These are phyloP conservation scores for Melinaea menophilus DNA, from an alignment of 2,888 invertebrate species.

Conservation along the genomic window DNA sequence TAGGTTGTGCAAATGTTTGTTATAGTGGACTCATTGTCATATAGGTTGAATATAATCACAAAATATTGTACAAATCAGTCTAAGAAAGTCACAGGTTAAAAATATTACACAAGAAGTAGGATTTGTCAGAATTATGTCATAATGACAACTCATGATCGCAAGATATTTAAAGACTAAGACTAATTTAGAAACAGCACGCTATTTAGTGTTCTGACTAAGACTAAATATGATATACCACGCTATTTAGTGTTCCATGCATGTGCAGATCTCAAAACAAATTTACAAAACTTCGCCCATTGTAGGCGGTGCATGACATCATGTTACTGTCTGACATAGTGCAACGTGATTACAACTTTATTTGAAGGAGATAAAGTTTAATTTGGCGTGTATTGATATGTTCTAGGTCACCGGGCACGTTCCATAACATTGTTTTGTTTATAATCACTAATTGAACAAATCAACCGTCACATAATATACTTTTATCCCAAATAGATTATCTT, in stretches of 20 bases:
- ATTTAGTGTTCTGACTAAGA: not conserved
- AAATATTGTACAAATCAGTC: not conserved
- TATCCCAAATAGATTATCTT: too few relatives aligned
- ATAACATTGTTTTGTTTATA: conserved; percentile 29
- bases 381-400: conserved; percentile 45
- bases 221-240: not conserved
- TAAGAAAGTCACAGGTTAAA: too few relatives aligned
- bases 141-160: too few relatives aligned
- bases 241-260: conserved; percentile 7
- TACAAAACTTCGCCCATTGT: conserved; percentile 37
- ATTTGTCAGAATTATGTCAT: too few relatives aligned
- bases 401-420: conserved; percentile 57
- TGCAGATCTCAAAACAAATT: conserved; percentile 25
- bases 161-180: too few relatives aligned
- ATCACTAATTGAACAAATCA: conserved; percentile 24
- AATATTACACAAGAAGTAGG: too few relatives aligned
- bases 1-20: not conserved
- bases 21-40: not conserved
- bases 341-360: conserved; percentile 20
- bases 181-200: not conserved
- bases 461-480: conserved; percentile 11
- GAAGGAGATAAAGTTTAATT: conserved; percentile 14
- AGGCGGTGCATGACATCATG: conserved; percentile 64
- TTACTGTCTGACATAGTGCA: conserved; percentile 34
- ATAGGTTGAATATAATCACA: not conserved